Evolutionary conservation across 2,888 invertebrate species (phyloP).

Genomic region (Ornithoptera alexandrae): DNA sequence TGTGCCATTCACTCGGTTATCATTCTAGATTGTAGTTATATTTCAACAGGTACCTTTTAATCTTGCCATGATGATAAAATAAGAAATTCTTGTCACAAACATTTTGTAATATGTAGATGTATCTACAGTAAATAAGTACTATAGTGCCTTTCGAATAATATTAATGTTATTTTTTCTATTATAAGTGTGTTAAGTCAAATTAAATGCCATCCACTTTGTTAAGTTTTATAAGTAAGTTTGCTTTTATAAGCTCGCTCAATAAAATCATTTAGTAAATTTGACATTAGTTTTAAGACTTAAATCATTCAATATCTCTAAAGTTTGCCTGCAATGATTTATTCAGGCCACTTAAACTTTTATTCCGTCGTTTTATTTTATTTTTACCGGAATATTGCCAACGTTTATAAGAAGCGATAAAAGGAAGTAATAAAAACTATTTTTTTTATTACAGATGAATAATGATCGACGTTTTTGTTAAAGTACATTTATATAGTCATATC

Average conservation of each 20-base stretch:
- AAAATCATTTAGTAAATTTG: constrained; percentile 71
- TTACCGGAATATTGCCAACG: constrained; percentile 21
- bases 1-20: constrained; percentile 78
- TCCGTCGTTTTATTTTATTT: constrained; percentile 32
- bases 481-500: constrained; percentile 64
- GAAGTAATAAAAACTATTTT: constrained; percentile 59
- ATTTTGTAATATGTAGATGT: constrained; percentile 52
- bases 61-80: constrained; percentile 80
- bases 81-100: constrained; percentile 77
- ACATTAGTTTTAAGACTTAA: constrained; percentile 61
- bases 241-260: constrained; percentile 78
- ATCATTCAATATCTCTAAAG: constrained; percentile 31
- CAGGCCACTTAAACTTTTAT: constrained; percentile 33
- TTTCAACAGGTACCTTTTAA: constrained; percentile 79
- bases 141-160: constrained; percentile 76
- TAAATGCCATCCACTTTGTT: constrained; percentile 81
- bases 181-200: constrained; percentile 79
- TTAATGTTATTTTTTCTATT: constrained; percentile 66
- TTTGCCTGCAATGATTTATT: constrained; percentile 14
- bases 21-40: constrained; percentile 71
- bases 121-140: constrained; percentile 63
- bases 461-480: constrained; percentile 56
- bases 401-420: constrained; percentile 39
- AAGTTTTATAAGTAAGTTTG: constrained; percentile 76
- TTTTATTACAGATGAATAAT: constrained; percentile 52